Conservation (phyloP, 2,888 invertebrate genomes). For the Lumbricus terrestris region DNA sequence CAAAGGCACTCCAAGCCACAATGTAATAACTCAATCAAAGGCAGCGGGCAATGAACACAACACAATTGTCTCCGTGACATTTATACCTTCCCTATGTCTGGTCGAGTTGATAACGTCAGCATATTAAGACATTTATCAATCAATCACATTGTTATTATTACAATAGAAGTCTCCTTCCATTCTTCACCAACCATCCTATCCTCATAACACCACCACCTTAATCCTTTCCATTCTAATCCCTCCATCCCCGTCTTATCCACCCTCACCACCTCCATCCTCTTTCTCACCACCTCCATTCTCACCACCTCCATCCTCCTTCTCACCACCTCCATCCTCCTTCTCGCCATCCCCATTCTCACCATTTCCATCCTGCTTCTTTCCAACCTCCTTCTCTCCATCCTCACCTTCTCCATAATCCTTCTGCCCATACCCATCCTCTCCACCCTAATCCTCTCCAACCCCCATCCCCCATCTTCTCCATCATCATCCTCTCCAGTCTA, state of each 20-base stretch:
- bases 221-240: too few species aligned
- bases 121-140: background rate
- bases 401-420: background rate
- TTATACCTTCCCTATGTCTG: background rate
- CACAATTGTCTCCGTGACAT: background rate
- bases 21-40: background rate
- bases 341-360: too few species aligned
- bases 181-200: background rate
- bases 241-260: too few species aligned
- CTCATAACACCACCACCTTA: too few species aligned
- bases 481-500: too few species aligned
- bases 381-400: background rate
- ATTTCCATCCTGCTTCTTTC: too few species aligned
- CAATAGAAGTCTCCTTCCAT: background rate
- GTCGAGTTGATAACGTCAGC: background rate
- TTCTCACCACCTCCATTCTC: too few species aligned
- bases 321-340: background rate
- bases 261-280: too few species aligned
- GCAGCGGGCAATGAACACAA: background rate
- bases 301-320: background rate
- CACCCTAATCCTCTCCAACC: background rate
- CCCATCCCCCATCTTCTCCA: too few species aligned
- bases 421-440: background rate
- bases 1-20: background rate
- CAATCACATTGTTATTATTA: background rate